phyloP scores from a whole-genome alignment of 2,113 vertebrate genomes.

The Nanger granti region DNA sequence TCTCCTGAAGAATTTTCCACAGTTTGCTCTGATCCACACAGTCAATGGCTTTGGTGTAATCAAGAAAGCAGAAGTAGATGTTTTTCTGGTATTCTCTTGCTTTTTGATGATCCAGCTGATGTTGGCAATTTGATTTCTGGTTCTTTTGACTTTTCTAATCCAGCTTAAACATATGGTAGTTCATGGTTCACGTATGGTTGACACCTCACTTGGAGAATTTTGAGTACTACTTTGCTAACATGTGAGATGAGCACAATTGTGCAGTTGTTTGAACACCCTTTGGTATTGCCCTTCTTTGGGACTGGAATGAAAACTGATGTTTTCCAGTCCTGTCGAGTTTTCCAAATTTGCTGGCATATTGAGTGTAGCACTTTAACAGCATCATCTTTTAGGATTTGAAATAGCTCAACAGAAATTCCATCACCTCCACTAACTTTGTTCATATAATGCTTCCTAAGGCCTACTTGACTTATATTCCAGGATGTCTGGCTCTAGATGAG shows the following conservation, averaged over 20 bases:
- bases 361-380: not conserved
- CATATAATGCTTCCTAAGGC: not conserved
- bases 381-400: not conserved
- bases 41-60: not conserved
- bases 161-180: not conserved
- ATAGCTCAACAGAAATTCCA: not conserved
- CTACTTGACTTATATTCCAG: not conserved
- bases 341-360: not conserved
- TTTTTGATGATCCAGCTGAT: fast-evolving
- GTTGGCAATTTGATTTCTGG: not conserved
- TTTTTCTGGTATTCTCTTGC: not conserved
- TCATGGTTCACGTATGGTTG: not conserved
- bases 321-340: not conserved
- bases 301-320: not conserved
- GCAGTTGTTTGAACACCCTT: not conserved
- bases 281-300: not conserved
- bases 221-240: not conserved
- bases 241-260: not conserved
- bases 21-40: not conserved
- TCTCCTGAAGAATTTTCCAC: not conserved
- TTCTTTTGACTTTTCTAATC: not conserved
- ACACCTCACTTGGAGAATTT: not conserved
- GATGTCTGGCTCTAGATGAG: not conserved
- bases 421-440: not conserved
- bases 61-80: not conserved